These are phyloP conservation scores for Endomychus coccineus DNA, from an alignment of 2,888 invertebrate species.

Conservation along the genomic window DNA sequence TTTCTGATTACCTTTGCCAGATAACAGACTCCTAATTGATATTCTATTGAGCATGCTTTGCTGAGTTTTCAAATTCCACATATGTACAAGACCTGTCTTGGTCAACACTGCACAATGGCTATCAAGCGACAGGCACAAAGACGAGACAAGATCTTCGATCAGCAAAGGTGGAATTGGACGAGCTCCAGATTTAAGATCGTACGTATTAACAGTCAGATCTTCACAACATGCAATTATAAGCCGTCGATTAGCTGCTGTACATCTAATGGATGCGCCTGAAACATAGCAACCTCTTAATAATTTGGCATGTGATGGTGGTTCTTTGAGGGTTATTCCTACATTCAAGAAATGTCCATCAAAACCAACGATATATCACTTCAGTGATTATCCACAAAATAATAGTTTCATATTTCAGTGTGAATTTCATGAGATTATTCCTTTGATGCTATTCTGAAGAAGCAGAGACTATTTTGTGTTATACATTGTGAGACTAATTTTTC, in stretches of 20 bases:
- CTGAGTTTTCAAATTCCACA: constrained; percentile 56
- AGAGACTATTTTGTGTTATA: too few relatives aligned
- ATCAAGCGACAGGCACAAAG: constrained; percentile 47
- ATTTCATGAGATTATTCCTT: too few relatives aligned
- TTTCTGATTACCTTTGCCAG: too few relatives aligned
- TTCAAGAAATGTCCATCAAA: too few relatives aligned
- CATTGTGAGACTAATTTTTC: too few relatives aligned
- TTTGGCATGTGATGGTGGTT: too few relatives aligned
- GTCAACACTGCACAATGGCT: constrained; percentile 50
- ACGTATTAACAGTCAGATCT: constrained; percentile 60
- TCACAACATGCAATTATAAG: constrained; percentile 58
- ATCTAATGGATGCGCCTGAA: constrained; percentile 53
- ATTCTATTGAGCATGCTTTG: constrained; percentile 50
- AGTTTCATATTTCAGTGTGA: too few relatives aligned
- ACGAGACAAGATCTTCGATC: constrained; percentile 53
- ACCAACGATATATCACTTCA: too few relatives aligned
- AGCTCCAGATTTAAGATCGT: constrained; percentile 47
- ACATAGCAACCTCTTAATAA: constrained; percentile 3
- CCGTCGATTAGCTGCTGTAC: constrained; percentile 53
- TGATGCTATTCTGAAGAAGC: too few relatives aligned
- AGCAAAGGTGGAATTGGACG: constrained; percentile 49
- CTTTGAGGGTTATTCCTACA: too few relatives aligned
- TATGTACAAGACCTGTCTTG: constrained; percentile 46
- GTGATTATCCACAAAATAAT: too few relatives aligned
- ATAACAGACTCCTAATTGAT: constrained; percentile 53